Evolutionary conservation across 1,140 invertebrate genomes (phyloP).

Genomic region (Drosophila guanche): DNA sequence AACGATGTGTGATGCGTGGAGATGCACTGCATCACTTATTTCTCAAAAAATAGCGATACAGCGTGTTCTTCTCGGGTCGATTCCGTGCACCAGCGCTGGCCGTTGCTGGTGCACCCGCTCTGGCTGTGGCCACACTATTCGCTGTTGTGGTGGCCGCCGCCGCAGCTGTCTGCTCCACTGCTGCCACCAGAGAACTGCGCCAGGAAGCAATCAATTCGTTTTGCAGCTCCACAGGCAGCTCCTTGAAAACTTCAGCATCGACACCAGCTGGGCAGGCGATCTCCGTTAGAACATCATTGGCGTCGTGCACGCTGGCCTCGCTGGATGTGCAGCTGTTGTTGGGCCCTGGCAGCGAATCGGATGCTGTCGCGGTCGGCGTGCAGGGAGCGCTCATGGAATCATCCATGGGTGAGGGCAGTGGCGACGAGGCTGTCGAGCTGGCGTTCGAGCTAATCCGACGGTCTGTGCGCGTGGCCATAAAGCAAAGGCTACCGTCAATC

Average conservation of each 20-base stretch:
- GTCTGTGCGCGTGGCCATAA: conserved; percentile 60
- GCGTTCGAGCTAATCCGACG: conserved; percentile 70
- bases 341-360: conserved; percentile 53
- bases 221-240: conserved; percentile 86
- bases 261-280: conserved; percentile 85
- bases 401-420: conserved; percentile 78
- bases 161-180: conserved; percentile 54
- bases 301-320: conserved; percentile 34
- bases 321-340: conserved; percentile 9
- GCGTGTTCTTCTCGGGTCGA: conserved; percentile 84
- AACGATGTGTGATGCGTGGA: conserved; percentile 19
- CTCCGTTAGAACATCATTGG: conserved; percentile 49
- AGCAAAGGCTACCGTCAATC: conserved; percentile 65
- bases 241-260: conserved; percentile 86
- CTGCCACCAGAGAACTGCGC: conserved; percentile 84
- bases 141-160: conserved; percentile 16
- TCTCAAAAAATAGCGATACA: conserved; percentile 87
- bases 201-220: conserved; percentile 87
- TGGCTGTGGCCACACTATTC: conserved; percentile 12
- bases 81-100: conserved; percentile 33
- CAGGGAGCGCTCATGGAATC: conserved; percentile 83
- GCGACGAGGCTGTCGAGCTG: conserved; percentile 84
- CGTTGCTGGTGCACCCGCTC: conserved; percentile 19
- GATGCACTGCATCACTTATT: conserved; percentile 84
- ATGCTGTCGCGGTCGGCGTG: conserved; percentile 76